phyloP scores from a whole-genome alignment of 2,113 vertebrate species.

The Candoia aspera region DNA sequence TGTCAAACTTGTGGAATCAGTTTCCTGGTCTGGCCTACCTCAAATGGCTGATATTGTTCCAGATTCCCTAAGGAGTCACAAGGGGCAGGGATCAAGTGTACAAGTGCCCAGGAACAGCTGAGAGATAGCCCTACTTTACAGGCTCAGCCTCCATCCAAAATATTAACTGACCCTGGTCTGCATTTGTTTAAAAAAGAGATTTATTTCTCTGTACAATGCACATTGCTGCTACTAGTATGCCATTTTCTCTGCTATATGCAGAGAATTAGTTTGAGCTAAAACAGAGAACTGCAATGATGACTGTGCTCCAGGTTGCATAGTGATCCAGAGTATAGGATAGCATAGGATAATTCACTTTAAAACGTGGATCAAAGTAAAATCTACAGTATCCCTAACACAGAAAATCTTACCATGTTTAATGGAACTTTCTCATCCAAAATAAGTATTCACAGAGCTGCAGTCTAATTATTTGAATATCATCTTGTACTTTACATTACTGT shows the following conservation, averaged over 20 bases:
- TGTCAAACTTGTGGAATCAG: background rate
- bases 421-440: background rate
- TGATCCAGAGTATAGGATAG: background rate
- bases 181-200: background rate
- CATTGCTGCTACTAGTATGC: background rate
- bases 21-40: background rate
- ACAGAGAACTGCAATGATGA: background rate
- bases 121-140: background rate
- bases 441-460: background rate
- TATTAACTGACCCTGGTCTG: background rate
- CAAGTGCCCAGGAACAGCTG: background rate
- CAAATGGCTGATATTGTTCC: background rate
- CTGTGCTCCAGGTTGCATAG: background rate
- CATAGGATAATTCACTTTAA: background rate
- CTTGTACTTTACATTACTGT: background rate
- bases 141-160: background rate
- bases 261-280: background rate
- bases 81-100: background rate
- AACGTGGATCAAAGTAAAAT: background rate
- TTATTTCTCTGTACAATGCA: background rate
- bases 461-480: background rate
- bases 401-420: background rate
- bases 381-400: background rate
- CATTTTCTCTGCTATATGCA: background rate
- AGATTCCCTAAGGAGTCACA: background rate